Base-by-base conservation (phyloP, 1,140 invertebrate genomes). In the Drosophila kurseongensis region DNA sequence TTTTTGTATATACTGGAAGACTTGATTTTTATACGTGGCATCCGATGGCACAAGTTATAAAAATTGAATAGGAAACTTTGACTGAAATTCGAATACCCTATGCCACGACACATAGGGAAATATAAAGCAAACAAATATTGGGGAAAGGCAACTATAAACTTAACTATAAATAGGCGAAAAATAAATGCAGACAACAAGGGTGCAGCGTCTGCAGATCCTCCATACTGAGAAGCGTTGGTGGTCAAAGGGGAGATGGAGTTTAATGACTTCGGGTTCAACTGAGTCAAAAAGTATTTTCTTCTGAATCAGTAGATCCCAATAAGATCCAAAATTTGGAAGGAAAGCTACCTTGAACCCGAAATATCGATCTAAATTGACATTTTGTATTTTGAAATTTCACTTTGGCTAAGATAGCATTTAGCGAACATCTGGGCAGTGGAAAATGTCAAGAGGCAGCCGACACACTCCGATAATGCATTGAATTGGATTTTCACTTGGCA, bases 151-250 rank as follows among this genome's bases (percentile, higher is more conserved):
- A 41, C 44, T 32, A 56, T 40, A 48, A 55, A 71, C 32, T 48
- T 32, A 57, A 48, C 65, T 71, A 84, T 54, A 84, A 85, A 85
- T 85, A 85, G 77, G 54, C 67, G 50, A 66, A 84, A 50, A 66
- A 61, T 42, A 52, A 73, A 84, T 76, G 60, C 54, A 61, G 35
- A 18, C 55, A 36, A 51, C 60, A 60, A 7, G 27, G 57, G 41
- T 38, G 41, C 29, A 40, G 48, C 66, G 42, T 32, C 36, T 18
- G 56, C 44, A 36, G 27, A 40, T 56, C 18, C 40, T 48, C 27
- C 18, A 9, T 32, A 42, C 16, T n/a, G n/a, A 73, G 10, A 44
- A 18, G 45, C 45, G 35, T 74, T 56, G 60, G 13, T 29, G 38
- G 45, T 45, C 47, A 29, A 36, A 23, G 36, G 29, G 14, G 58